Conservation (phyloP, 2,113 vertebrate genomes). For the Calidris pygmaea region DNA sequence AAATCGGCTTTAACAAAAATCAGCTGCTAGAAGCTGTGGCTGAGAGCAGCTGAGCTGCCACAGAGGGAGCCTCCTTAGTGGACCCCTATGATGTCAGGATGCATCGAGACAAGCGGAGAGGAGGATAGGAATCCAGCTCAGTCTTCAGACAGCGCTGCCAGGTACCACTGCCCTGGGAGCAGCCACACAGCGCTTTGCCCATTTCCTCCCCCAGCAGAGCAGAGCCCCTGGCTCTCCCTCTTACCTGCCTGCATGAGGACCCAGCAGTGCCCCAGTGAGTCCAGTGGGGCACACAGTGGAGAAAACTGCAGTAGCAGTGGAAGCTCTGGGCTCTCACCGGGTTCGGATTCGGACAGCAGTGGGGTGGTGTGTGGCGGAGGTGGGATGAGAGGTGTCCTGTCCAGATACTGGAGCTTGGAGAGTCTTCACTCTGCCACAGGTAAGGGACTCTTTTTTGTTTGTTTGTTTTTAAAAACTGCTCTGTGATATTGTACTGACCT, state of each 20-base stretch:
- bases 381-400: conserved; percentile 87
- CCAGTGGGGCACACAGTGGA: conserved; percentile 79
- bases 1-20: conserved; percentile 15
- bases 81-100: conserved; percentile 87
- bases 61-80: conserved; percentile 76
- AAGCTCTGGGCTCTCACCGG: conserved; percentile 86
- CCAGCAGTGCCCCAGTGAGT: conserved; percentile 86
- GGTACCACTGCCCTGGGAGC: conserved; percentile 53
- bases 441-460: conserved; percentile 60
- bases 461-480: not conserved
- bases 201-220: not conserved
- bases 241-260: conserved; percentile 79
- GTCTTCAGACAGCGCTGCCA: conserved; percentile 45
- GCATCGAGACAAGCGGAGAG: conserved; percentile 56
- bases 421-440: conserved; percentile 94
- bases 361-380: conserved; percentile 79
- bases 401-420: conserved; percentile 94
- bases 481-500: conserved; percentile 66
- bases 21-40: conserved; percentile 1
- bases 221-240: conserved; percentile 72
- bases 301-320: conserved; percentile 88
- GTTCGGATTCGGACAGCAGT: conserved; percentile 90
- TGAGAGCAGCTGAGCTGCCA: conserved; percentile 13
- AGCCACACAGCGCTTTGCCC: not conserved
- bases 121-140: conserved; percentile 53